Base-by-base conservation (phyloP, 2,113 vertebrate species). In the Silurus asotus region DNA sequence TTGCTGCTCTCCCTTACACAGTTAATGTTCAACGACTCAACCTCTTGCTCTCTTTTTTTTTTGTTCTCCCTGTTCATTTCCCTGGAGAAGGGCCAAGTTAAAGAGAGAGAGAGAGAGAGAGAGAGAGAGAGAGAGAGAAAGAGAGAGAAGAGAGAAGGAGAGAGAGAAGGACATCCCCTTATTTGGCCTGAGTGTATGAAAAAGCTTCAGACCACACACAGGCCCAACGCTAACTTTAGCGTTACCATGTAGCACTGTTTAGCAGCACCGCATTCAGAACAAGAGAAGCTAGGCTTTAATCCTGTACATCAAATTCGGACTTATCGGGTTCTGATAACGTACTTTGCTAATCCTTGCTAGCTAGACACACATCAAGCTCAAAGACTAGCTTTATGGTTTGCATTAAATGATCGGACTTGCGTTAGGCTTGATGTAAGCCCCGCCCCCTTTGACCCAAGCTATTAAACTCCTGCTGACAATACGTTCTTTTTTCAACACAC, bases 151-250 rank as follows among this genome's bases (percentile, higher is more conserved):
- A 64, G 45, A 49, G 78, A 25, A 2, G 2, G 37, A 37, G 37
- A 37, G 37, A 37, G 37, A 37, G 37, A 37, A 37, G 37, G 37
- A 37, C 37, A 37, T 37, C 37, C 37, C 37, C 37, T 37, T 37
- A 37, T 37, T 37, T 37, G 11, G 11, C 58, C 62, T 2, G 53
- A 86, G 58, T 64, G 28, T 51, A 80, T 62, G 85, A 81, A 82
- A 83, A 72, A 64, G 23, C 53, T 0, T 56, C 37, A 89, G 94
- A 94, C 93, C 94, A 94, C 94, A 95, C 93, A 95, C 93, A 94
- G 88, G 77, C 28, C 51, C 25, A 49, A 20, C 4, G 4, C 45
- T 69, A 51, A 82, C 58, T 37, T 49, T 23, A 8, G 10, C 10
- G 1, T 65, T 5, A 25, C 13, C 6, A 13, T 28, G 10, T 65